These are phyloP conservation scores for Cliona cf. orientalis DNA, from an alignment of 37 sponge, comb jelly and placozoan species.

Conservation along the genomic window DNA sequence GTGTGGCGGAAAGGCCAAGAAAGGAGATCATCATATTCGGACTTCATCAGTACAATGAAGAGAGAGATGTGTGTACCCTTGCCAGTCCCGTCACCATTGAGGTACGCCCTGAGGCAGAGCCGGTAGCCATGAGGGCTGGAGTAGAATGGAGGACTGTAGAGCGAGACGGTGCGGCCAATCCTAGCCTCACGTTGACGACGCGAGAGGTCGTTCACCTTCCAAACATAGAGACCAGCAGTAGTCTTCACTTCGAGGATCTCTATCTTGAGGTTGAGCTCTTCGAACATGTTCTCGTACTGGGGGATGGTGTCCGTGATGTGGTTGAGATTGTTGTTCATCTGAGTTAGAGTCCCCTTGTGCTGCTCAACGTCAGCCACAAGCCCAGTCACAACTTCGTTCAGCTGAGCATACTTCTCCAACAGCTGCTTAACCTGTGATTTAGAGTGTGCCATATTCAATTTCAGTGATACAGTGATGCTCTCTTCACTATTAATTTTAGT, in stretches of 20 bases:
- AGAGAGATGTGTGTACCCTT: conserved; percentile 67
- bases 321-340: conserved; percentile 31
- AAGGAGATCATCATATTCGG: conserved; percentile 71
- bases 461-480: too few relatives aligned
- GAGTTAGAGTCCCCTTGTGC: conserved; percentile 33
- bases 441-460: background rate
- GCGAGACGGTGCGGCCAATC: conserved; percentile 51
- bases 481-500: too few relatives aligned
- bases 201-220: conserved; percentile 65
- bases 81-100: conserved; percentile 70
- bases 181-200: conserved; percentile 44
- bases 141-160: conserved; percentile 76
- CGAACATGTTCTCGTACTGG: conserved; percentile 14
- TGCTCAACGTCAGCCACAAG: conserved; percentile 33
- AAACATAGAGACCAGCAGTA: conserved; percentile 46
- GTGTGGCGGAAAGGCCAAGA: conserved; percentile 68
- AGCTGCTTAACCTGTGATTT: background rate
- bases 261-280: conserved; percentile 59
- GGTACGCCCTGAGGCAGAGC: conserved; percentile 61
- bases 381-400: conserved; percentile 2
- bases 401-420: conserved; percentile 12
- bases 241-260: conserved; percentile 65
- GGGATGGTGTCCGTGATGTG: conserved; percentile 18
- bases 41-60: conserved; percentile 65
- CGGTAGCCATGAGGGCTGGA: conserved; percentile 66